Base-by-base conservation (phyloP, 2,797 vertebrate species). In the Emydoidea blandingii region DNA sequence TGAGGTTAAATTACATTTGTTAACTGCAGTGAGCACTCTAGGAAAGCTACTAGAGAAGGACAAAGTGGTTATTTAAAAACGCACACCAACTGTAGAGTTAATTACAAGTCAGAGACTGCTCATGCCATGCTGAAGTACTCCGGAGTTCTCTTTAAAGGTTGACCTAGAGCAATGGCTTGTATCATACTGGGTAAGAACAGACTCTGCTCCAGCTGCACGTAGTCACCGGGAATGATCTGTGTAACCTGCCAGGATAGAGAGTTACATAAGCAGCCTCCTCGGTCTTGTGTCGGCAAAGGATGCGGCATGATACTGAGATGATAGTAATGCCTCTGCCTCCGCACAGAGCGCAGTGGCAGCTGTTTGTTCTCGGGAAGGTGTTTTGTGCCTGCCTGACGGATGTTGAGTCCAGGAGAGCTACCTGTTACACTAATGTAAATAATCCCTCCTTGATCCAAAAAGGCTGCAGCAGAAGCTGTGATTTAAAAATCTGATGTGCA, bases 41-140 rank as follows among this genome's bases (percentile, higher is more conserved):
- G 82, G 5, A 2, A 44, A 53, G 41, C 85, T 56, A 0, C 83
- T 16, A 34, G 18, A 47, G 25, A 9, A 56, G 18, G 31, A n/a
- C 65, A 21, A 44, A 56, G 21, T 0, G 9, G 27, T 50, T 85
- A 37, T 41, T 59, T 44, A 85, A 44, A 18, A 6, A 37, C 4
- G 18, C 25, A 81, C 31, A 23, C 41, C 80, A 52, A 47, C 37
- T 3, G 86, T 88, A 49, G 79, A 11, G 37, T 21, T 25, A 90
- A 72, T 52, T 90, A 4, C 21, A 4, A 2, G 14, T 83, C 54
- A 86, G 68, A 57, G 88, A 1, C 50, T 14, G 3, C 12, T 82
- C 0, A 0, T 85, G 29, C 80, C 0, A 0, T 86, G 29, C 0
- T 0, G 59, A 62, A 15, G 1, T 65, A 41, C 5, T 78, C 14